Evolutionary conservation across 2,888 invertebrate genomes (phyloP), one percentile per base, ranked within the genome.

Genomic region (Cephus rjabovi): DNA sequence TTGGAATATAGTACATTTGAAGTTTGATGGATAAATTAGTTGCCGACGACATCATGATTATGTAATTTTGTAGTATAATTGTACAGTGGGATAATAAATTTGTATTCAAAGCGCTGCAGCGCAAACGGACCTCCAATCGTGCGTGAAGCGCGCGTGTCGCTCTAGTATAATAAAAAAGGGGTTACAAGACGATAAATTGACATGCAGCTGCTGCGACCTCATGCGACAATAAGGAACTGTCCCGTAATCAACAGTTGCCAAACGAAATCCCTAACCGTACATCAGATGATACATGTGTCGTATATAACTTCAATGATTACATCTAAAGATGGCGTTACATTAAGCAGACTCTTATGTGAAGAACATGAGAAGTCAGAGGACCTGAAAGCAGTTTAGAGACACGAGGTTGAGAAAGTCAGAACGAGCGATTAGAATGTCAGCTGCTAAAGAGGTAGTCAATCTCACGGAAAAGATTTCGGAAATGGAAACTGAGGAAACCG

Each of bases 401-500:
- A 81, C 69, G 80, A 79, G n/a, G 83, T 83, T 37, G 82, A 84
- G 23, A 78, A 81, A 71, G 71, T 80, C 31, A 75, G 82, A 34
- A 80, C 30, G 23, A 71, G 23, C 9, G 9, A 34, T 9, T 4
- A 74, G 4, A 31, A 74, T 74, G 74, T 74, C 74, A 37, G 12
- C 74, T 30, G n/a, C 11, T 33, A 37, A 74, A 30, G 30, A 9
- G 37, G 4, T 35, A 12, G 6, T 82, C 56, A 86, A 88, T 73
- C 83, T 90, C 12, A 83, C 88, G 69, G 80, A 88, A 30, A 85
- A 89, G 40, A 83, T 89, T 68, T 86, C 89, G 3, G 89, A 90
- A 0, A 81, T 89, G 81, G 86, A 86, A 34, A 79, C 89, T 73
- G 88, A 90, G 56, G 94, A 94, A 81, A 87, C 92, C 0, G 96